Evolutionary conservation across 2,888 invertebrate species (phyloP), one percentile per base, ranked within the genome.

Genomic region (Unio pictorum): DNA sequence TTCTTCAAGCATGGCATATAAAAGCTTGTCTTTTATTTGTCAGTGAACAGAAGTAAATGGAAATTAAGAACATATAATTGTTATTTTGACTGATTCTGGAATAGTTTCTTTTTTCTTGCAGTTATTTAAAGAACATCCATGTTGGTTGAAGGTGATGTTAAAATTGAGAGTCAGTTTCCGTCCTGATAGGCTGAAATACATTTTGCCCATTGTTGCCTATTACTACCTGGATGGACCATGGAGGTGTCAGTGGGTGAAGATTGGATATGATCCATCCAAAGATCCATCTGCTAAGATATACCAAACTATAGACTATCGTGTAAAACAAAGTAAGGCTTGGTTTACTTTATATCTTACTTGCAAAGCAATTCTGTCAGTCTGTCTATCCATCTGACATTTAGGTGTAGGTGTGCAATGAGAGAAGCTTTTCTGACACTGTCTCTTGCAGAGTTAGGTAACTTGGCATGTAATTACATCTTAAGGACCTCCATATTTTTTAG

Each of bases 261-360:
- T 94, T 85, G 98, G 98, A 0, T 98, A 96, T 87, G 97, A 99
- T 91, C 98, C 99, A 0, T 92, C 96, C 45, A 94, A 93, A 81
- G 94, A 96, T 76, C 94, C 94, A 6, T 91, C 91, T 3, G 93
- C 97, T 2, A 93, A 95, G 80, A 93, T 93, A 67, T 98, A 95
- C 88, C 99, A 99, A 91, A 94, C 94, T 4, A 91, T 98, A 72
- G 97, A 98, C 90, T 96, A 95, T 87, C 81, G 91, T 64, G 79
- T 88, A 20, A 74, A 88, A 70, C 83, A 84, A 73, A 73, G 90
- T 89, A 79, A 81, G 84, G 11, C 1, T 45, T 45, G 11, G 11
- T 45, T 11, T 2, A 1, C 3, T 8, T 8, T 45, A 11, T 45
- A 2, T 45, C 11, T 45, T 11, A 11, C 8, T 45, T 45, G 11